Evolutionary conservation across 1,140 invertebrate genomes (phyloP).

Genomic region (Zaprionus kolodkinae): DNA sequence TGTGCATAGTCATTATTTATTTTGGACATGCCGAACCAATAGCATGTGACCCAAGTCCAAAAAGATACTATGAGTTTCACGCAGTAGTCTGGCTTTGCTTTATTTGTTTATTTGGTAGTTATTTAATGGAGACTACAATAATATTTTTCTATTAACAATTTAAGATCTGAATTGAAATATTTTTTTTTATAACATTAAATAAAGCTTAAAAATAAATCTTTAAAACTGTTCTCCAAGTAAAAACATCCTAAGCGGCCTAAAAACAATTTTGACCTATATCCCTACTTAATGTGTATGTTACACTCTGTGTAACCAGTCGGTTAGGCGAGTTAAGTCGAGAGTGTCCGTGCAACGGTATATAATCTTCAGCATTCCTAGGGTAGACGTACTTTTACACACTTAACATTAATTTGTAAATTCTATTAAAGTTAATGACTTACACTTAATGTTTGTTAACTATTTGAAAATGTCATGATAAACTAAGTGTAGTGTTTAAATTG

Average conservation of each 20-base stretch:
- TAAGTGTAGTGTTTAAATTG: slow-evolving; percentile 31
- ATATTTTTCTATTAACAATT: slow-evolving; percentile 2
- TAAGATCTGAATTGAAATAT: neutral
- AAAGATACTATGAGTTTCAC: slow-evolving; percentile 36
- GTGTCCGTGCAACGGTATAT: too few relatives aligned
- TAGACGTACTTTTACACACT: too few relatives aligned
- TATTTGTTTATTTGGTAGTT: slow-evolving; percentile 16
- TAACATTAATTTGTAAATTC: slow-evolving; percentile 65
- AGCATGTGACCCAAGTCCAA: slow-evolving; percentile 46
- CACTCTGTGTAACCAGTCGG: too few relatives aligned
- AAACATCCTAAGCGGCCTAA: too few relatives aligned
- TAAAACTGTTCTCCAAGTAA: too few relatives aligned
- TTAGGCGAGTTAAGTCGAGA: too few relatives aligned
- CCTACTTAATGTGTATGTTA: too few relatives aligned
- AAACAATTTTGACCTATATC: too few relatives aligned
- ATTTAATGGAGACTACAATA: slow-evolving; percentile 12
- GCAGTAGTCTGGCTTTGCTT: slow-evolving; percentile 20
- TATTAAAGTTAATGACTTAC: slow-evolving; percentile 80
- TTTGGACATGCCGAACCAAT: slow-evolving; percentile 37
- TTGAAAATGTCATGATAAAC: slow-evolving; percentile 35
- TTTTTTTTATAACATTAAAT: too few relatives aligned
- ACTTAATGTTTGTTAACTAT: slow-evolving; percentile 59
- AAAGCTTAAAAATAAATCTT: too few relatives aligned
- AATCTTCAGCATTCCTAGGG: too few relatives aligned
- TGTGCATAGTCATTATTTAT: slow-evolving; percentile 29